These are phyloP conservation scores for Noctua janthina DNA, from an alignment of 2,888 invertebrate genomes.

Conservation along the genomic window DNA sequence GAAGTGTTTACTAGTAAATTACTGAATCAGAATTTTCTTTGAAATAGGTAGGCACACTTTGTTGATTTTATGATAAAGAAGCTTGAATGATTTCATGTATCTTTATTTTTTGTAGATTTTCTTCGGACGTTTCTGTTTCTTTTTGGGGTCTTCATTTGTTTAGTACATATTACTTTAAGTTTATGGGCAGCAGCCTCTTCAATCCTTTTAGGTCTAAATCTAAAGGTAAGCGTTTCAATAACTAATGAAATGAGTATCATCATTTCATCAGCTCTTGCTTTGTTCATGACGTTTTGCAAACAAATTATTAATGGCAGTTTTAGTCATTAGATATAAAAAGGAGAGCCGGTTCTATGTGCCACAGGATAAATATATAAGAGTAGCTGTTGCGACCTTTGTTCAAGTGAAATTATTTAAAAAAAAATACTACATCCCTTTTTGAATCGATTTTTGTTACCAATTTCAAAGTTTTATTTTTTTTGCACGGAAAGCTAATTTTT, in stretches of 20 bases:
- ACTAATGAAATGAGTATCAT: neutral
- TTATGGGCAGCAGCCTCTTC: neutral
- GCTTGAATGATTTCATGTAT: neutral
- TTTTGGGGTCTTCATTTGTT: neutral
- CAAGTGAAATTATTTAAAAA: too few relatives aligned
- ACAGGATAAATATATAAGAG: neutral
- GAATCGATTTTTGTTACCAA: too few relatives aligned
- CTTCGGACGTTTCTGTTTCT: neutral
- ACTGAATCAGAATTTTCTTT: neutral
- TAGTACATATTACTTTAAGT: neutral
- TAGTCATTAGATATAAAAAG: neutral
- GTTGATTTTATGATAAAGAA: conserved; percentile 15
- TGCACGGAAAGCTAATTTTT: too few relatives aligned
- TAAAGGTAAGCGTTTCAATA: neutral
- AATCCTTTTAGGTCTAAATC: neutral
- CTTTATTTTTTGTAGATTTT: neutral
- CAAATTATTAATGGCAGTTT: neutral
- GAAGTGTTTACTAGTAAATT: conserved; percentile 25
- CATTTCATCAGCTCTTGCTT: neutral
- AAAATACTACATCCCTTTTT: too few relatives aligned
- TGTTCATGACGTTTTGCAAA: neutral
- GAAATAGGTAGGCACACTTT: conserved; percentile 7
- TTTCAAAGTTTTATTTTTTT: too few relatives aligned
- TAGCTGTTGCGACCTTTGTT: too few relatives aligned
- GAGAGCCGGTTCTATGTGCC: neutral